Evolutionary conservation across 2,888 invertebrate genomes (phyloP), one percentile per base, ranked within the genome.

Genomic region (Microctonus aethiopoides): DNA sequence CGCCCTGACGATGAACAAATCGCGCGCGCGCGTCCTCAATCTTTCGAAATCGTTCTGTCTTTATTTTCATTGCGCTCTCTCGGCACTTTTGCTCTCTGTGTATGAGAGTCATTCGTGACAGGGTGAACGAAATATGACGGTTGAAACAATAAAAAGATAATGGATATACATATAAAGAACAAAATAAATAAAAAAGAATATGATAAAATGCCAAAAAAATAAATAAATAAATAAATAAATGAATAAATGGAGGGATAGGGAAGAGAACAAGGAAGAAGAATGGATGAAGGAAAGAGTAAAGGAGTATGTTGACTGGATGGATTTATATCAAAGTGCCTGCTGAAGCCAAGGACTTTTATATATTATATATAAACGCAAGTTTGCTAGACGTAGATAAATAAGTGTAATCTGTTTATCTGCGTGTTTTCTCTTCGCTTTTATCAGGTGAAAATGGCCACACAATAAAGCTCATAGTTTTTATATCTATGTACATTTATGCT

Each of bases 1-100:
- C 57, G 41, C 63, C 41, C 56, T 46, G 36, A 34, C 59, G 39
- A 20, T 64, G 59, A 69, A 69, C 64, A 65, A 69, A 69, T 69
- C 51, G 69, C 59, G 64, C 36, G 64, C 59, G 69, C 57, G 64
- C 52, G 69, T 69, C 64, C 64, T 69, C 69, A 69, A 69, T 69
- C 69, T 65, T 54, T 63, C 62, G 63, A 52, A 69, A 68, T 54
- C 68, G 62, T 29, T 59, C 63, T 62, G 62, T 32, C 24, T 62
- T 61, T 46, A 13, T 16, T 29, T 65, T 9, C 56, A 13, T n/a
- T n/a, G 13, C 10, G 10, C 26, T 26, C n/a, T 11, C 56, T 29
- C 26, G 9, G 10, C 34, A 10, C n/a, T 26, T 57, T 24, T 26
- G 11, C 10, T 13, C 4, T 56, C 4, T 46, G 3, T 46, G 16